Base-by-base conservation (phyloP, 92 coral and sea anemone species). In the Scolanthus callimorphus region DNA sequence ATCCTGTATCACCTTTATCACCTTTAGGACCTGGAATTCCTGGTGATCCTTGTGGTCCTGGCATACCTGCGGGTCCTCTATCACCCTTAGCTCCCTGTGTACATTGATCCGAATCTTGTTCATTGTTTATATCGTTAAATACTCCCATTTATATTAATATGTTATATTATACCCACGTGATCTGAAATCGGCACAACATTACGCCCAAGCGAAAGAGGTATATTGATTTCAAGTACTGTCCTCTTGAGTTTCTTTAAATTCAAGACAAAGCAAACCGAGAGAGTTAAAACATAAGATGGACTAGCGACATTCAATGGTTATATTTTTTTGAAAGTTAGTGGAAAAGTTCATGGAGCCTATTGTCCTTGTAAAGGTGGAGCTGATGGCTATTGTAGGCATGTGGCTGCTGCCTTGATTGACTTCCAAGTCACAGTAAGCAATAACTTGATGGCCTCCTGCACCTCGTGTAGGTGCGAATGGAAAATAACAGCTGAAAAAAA, bases 391-490 rank as follows among this genome's bases (percentile, higher is more conserved):
- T 65, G 74, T 54, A 72, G 73, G 57, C 79, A 71, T 52, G 81
- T 66, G 9, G 81, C 81, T 19, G 87, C 87, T 2, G 77, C 72
- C 39, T 49, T 80, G 65, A 73, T 80, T 46, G 81, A 80, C 17
- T 60, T 80, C 17, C 76, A 80, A 25, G 60, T 64, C 22, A 67
- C 76, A 20, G 65, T 76, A 23, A n/a, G n/a, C n/a, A 67, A 54
- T 54, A 76, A 67, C 63, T 31, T 59, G 34, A 63, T 39, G 58
- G 27, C 77, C n/a, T 63, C 79, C 22, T 78, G 81, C 44, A 82
- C 89, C 24, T 69, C 74, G 27, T 68, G 69, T n/a, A 64, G 72
- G 52, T 76, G 79, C 48, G 70, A 59, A 49, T 80, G 83, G 71
- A 77, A 60, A 57, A 67, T 67, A 55, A 39, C 70, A 29, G 28